Evolutionary conservation across 2,797 vertebrate genomes (phyloP).

Genomic region (Esox masquinongy): DNA sequence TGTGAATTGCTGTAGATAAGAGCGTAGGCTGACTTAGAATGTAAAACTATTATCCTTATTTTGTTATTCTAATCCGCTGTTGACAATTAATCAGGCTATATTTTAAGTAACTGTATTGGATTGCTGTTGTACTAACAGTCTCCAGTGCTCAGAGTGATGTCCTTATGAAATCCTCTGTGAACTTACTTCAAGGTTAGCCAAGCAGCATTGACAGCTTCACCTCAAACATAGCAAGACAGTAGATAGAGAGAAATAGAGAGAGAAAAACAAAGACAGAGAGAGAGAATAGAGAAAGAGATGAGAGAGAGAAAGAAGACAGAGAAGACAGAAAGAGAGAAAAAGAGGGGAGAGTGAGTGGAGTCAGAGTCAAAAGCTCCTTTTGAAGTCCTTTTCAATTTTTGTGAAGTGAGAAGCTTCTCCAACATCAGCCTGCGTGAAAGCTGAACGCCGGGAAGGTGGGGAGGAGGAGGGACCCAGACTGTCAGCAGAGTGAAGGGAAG

Average conservation of each 20-base stretch:
- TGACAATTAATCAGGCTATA: constrained; percentile 8
- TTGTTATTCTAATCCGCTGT: background rate
- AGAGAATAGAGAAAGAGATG: background rate
- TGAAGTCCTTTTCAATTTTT: background rate
- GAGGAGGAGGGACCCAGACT: background rate
- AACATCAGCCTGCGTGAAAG: background rate
- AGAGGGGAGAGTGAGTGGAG: constrained; percentile 2
- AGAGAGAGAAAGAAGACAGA: constrained; percentile 46
- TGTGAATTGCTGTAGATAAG: no score
- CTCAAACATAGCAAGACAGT: background rate
- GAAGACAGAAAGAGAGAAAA: constrained; percentile 36
- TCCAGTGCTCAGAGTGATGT: background rate
- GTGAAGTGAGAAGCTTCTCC: background rate
- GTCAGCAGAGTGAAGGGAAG: background rate
- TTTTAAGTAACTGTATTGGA: constrained; percentile 13
- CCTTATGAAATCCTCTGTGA: background rate
- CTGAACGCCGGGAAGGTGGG: background rate
- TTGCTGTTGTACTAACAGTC: constrained; percentile 18
- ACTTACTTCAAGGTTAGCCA: constrained; percentile 43
- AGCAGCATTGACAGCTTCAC: constrained; percentile 33
- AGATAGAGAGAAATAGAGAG: constrained; percentile 15
- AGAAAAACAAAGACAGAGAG: constrained; percentile 12
- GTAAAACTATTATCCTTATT: background rate
- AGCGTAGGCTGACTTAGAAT: no score
- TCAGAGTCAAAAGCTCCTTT: background rate